Percentiles rank a stretch among this genome's conserved stretches.
Evolutionary conservation across 2,113 vertebrate species (phyloP).

Genomic region (Macroglossus sobrinus): DNA sequence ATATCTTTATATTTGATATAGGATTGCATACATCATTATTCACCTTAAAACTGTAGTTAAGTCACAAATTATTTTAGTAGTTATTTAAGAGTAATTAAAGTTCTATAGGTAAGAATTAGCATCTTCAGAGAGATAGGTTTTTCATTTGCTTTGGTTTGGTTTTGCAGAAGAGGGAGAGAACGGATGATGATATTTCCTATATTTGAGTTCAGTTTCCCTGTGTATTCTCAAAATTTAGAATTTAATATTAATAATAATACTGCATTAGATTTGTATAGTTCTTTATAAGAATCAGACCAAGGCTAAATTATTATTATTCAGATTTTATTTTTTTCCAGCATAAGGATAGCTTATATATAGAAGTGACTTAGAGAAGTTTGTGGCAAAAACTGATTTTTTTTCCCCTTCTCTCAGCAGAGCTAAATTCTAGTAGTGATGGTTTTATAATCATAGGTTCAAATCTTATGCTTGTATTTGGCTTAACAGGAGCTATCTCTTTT

Average conservation of each 20-base stretch:
- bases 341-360: background rate
- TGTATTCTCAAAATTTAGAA: background rate
- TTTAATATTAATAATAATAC: background rate
- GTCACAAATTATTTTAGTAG: background rate
- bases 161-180: background rate
- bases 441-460: background rate
- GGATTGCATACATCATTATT: background rate
- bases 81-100: background rate
- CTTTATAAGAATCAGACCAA: background rate
- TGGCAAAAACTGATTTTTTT: background rate
- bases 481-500: background rate
- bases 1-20: background rate
- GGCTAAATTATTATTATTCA: background rate
- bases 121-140: background rate
- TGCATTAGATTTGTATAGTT: background rate
- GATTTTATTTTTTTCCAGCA: background rate
- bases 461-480: background rate
- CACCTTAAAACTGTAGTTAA: background rate
- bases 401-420: fast-evolving
- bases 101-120: background rate
- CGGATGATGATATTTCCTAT: background rate
- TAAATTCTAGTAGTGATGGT: background rate
- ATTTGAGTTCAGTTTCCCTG: background rate
- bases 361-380: background rate
- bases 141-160: background rate